Evolutionary conservation across 2,888 invertebrate species (phyloP), one percentile per base, ranked within the genome.

Genomic region (Scelioninae gen. 1): DNA sequence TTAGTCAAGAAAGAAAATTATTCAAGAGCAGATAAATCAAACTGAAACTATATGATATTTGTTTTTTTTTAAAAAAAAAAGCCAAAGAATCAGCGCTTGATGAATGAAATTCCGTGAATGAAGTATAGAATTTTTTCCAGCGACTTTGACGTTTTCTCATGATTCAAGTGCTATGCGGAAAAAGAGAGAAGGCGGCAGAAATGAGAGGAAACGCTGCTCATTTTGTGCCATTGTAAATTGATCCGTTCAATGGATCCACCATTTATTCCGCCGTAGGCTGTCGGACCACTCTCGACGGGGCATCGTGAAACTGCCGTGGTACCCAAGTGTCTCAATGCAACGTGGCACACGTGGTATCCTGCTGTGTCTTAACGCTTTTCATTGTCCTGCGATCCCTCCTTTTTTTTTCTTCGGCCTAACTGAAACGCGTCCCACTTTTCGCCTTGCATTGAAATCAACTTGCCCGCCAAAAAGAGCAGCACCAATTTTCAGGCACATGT

Each of bases 211-310:
- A 79, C 69, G 79, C 49, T 92, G 92, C 91, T 92, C 92, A 89
- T 92, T 92, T 92, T 89, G 89, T 89, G 89, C 91, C 91, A 92
- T 92, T 92, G 92, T 92, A 92, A 92, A 92, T 92, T 91, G 92
- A 92, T 92, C 92, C 91, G 92, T 92, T 92, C 91, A 92, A 90
- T 92, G 91, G 91, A 88, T 88, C 90, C 90, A 87, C 87, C 89
- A 88, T 85, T 91, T 89, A 91, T 92, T 89, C 90, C 88, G 86
- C 85, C 87, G 87, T 86, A 88, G 82, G 76, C 60, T 72, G 66
- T 84, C 86, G 88, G 85, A 85, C 74, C 78, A 83, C 86, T 86
- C 88, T 88, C 89, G 88, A 88, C 88, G 88, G 89, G 86, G 86
- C 76, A 85, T 83, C 83, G 80, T 78, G 74, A 62, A 84, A 82